Base-by-base conservation (phyloP, 2,113 vertebrate genomes). In the Nycticorax nycticorax region DNA sequence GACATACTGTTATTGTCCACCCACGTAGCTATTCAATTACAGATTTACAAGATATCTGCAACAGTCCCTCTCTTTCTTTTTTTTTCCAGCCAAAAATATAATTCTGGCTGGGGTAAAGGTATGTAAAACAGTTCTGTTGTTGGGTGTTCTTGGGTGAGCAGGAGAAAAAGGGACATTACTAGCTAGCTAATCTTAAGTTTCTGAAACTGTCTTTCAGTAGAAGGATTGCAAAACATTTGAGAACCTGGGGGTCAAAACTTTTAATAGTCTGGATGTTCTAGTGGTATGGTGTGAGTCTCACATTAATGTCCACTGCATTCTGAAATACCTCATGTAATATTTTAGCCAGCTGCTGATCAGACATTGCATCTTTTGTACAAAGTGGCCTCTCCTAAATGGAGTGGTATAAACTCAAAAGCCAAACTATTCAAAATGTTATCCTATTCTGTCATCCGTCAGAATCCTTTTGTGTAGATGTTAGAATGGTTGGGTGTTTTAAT, bases 91-190 rank as follows among this genome's bases (percentile, higher is more conserved):
- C 84, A 99, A 99, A 98, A 99, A 99, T 94, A 99, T 99, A 88
- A 98, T 99, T 92, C 98, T 99, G 94, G 99, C 99, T 27, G 99
- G 99, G 60, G 98, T 99, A 79, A 99, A 99, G 99, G 99, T 99
- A 99, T 66, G 98, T 97, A 67, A 94, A 91, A 30, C 14, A 20
- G 5, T 79, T 94, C 35, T 72, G 1, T 50, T 56, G 1, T 48
- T 63, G 52, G 39, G 16, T 89, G 5, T 90, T 88, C 33, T 88
- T 80, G 72, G 32, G 37, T 53, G 10, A 77, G 60, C 10, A 22
- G 60, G 47, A 71, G 67, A n/a, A 68, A 68, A 90, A 85, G 45
- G 27, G 14, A 15, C 13, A 5, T 8, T 71, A 6, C 18, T 59
- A 37, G 7, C 19, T 74, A 50, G 30, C 33, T 88, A 23, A 82